A percentile compares a stretch with the other conserved stretches of the same genome.
These are phyloP conservation scores for Acrossocheilus fasciatus DNA, from an alignment of 2,797 vertebrate species.

Conservation along the genomic window DNA sequence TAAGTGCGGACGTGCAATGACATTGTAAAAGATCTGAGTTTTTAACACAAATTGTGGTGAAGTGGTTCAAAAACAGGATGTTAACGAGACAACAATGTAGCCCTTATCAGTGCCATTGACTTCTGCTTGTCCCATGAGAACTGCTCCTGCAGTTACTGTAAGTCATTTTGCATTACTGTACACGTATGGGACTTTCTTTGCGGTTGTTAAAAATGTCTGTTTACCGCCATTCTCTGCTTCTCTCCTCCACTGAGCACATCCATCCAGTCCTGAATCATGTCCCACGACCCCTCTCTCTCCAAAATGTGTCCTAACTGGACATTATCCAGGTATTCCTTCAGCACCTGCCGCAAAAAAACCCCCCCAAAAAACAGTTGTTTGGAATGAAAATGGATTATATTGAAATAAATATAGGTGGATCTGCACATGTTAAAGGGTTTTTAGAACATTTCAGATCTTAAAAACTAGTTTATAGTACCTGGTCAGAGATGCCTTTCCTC, in stretches of 20 bases:
- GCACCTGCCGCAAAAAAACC: conserved; percentile 77
- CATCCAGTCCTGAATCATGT: conserved; percentile 96
- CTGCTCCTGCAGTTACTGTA: background rate
- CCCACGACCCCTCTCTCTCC: conserved; percentile 93
- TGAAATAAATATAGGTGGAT: background rate
- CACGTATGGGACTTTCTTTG: background rate
- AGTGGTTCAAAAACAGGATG: conserved; percentile 13
- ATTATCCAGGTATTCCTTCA: conserved; percentile 96
- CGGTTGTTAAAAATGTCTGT: conserved; percentile 52
- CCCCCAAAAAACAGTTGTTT: background rate
- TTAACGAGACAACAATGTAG: background rate
- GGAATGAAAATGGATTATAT: background rate
- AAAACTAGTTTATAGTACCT: conserved; percentile 68
- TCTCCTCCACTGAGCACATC: conserved; percentile 98
- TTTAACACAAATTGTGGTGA: background rate
- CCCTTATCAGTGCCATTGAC: background rate
- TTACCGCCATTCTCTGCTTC: conserved; percentile 97
- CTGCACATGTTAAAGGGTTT: background rate
- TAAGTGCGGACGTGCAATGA: background rate
- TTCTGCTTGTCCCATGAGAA: background rate
- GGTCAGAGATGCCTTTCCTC: conserved; percentile 92
- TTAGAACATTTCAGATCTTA: background rate
- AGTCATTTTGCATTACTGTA: background rate
- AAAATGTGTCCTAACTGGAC: conserved; percentile 95
- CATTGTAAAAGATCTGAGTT: background rate